Evolutionary conservation across 2,113 vertebrate genomes (phyloP), one percentile per base, ranked within the genome.

Genomic region (Cyanocitta stelleri): DNA sequence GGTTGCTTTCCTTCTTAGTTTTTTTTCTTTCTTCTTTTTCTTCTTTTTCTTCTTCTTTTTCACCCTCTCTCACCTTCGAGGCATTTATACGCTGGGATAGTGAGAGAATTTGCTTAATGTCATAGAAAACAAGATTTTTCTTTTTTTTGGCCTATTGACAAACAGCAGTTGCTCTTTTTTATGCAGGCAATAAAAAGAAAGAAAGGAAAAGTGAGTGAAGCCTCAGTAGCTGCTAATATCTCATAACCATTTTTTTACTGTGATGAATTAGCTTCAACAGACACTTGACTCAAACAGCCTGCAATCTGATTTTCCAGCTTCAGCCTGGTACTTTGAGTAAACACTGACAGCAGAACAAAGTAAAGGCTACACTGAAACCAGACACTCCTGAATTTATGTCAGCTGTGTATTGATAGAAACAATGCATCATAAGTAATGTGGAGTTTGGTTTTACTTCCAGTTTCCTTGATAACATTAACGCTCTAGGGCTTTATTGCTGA

Each of bases 121-220:
- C 63, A 68, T 19, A 58, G 69, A 87, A 91, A 95, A 75, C 5
- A 41, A 61, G 26, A 24, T 10, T 7, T 52, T 43, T 33, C 30
- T 29, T 13, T 24, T 37, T 89, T 51, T 52, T 52, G 72, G 41
- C 26, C 10, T 77, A 37, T 69, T 66, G 49, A 66, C 78, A 92
- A 80, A 69, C 9, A 94, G 44, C 55, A 76, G 43, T 84, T 78
- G 35, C 41, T 93, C 63, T 95, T 91, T 29, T 75, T 91, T 80
- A 92, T 68, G 63, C 66, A 95, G 49, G 58, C 62, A 93, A 84
- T 83, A 87, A 91, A 91, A 92, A 82, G 37, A 94, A 56, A 52
- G 51, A 73, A 91, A 74, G 33, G 44, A 61, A 88, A 95, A 77
- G 58, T 43, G 59, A 94, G 43, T 33, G 55, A 90, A 90, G 67